Evolutionary conservation across 2,113 vertebrate genomes (phyloP).

Genomic region (Vombatus ursinus): DNA sequence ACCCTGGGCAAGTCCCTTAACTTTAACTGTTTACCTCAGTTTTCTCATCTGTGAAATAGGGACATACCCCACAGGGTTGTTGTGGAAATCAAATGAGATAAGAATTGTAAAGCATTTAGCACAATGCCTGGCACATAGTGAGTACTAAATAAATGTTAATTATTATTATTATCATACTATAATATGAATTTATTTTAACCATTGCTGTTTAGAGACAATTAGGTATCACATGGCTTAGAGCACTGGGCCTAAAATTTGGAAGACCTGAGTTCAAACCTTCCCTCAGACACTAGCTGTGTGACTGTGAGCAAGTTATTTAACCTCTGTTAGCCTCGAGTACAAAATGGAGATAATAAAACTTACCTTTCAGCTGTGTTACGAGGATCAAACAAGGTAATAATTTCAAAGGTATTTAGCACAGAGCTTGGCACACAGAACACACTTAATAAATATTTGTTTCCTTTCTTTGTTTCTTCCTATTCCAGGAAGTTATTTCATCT

Average conservation of each 20-base stretch:
- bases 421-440: background rate
- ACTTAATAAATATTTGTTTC: background rate
- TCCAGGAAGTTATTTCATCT: conserved; percentile 89
- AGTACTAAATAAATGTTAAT: background rate
- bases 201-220: background rate
- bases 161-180: background rate
- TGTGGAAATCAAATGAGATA: background rate
- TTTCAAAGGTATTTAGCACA: background rate
- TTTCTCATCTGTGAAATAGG: background rate
- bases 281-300: background rate
- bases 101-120: background rate
- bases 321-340: background rate
- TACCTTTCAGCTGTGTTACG: background rate
- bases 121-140: background rate
- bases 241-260: background rate
- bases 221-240: background rate
- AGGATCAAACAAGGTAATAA: background rate
- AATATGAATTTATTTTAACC: background rate
- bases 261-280: background rate
- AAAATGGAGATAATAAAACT: background rate
- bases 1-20: background rate
- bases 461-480: conserved; percentile 52
- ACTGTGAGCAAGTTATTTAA: background rate
- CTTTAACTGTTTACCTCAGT: background rate
- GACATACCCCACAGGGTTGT: background rate